These are phyloP conservation scores for Champsocephalus esox DNA, from an alignment of 2,797 vertebrate genomes.

Conservation along the genomic window DNA sequence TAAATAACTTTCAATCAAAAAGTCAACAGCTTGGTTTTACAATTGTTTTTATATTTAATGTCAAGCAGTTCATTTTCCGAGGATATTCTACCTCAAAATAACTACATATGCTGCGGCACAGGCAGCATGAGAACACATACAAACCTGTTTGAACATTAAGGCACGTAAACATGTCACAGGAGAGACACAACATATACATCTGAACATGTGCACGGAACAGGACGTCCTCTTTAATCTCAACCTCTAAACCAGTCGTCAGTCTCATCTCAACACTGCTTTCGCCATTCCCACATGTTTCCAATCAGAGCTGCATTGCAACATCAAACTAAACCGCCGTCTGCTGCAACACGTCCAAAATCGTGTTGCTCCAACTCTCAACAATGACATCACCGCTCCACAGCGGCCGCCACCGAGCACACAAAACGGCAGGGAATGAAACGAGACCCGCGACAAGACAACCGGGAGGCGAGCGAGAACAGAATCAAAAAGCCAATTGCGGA, in stretches of 20 bases:
- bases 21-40: too few species aligned
- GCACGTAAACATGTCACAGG: too few species aligned
- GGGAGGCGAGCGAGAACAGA: conserved; percentile 36
- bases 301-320: conserved; percentile 12
- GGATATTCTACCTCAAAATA: too few species aligned
- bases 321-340: conserved; percentile 31
- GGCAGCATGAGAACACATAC: too few species aligned
- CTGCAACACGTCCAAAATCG: conserved; percentile 28
- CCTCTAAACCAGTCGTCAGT: not conserved
- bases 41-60: too few species aligned
- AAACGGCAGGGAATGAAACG: conserved; percentile 65
- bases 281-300: conserved; percentile 31
- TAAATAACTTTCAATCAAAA: not conserved
- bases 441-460: conserved; percentile 54
- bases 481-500: conserved; percentile 55
- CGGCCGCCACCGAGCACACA: conserved; percentile 51
- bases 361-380: conserved; percentile 45
- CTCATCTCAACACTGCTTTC: not conserved
- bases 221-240: not conserved
- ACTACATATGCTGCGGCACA: too few species aligned
- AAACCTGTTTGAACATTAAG: too few species aligned
- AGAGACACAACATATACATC: too few species aligned
- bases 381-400: conserved; percentile 59
- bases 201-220: too few species aligned
- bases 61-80: too few species aligned